Evolutionary conservation across 2,888 invertebrate species (phyloP).

Genomic region (Drosophila flavopinicola): DNA sequence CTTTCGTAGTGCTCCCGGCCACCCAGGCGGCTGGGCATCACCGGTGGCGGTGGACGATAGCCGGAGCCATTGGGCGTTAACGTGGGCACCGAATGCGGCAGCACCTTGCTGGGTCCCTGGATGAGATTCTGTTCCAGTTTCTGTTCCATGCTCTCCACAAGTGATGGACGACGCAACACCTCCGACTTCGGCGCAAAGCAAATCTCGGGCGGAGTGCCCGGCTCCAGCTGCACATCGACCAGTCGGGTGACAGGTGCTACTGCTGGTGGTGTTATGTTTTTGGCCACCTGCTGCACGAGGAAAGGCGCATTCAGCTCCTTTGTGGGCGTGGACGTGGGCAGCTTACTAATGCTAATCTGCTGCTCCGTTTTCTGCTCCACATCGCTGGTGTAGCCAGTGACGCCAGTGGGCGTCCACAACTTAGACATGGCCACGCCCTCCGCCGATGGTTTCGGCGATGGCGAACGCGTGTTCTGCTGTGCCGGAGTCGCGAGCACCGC

Average conservation of each 20-base stretch:
- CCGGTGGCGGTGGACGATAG: slow-evolving; percentile 85
- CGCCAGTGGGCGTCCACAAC: slow-evolving; percentile 86
- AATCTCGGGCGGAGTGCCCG: slow-evolving; percentile 89
- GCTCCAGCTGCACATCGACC: slow-evolving; percentile 86
- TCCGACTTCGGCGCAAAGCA: slow-evolving; percentile 86
- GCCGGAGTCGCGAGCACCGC: slow-evolving; percentile 78
- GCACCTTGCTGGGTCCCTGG: slow-evolving; percentile 85
- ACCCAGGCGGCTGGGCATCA: slow-evolving; percentile 86
- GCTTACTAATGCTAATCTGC: slow-evolving; percentile 34
- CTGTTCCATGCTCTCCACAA: slow-evolving; percentile 86
- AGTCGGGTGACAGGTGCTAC: slow-evolving; percentile 79
- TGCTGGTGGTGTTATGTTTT: slow-evolving; percentile 67
- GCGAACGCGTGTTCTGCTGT: slow-evolving; percentile 81
- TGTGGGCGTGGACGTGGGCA: slow-evolving; percentile 69
- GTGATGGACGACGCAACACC: slow-evolving; percentile 85
- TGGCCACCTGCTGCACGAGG: slow-evolving; percentile 84
- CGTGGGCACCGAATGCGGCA: slow-evolving; percentile 86
- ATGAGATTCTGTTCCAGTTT: slow-evolving; percentile 85
- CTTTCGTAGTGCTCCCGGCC: slow-evolving; percentile 86
- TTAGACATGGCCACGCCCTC: slow-evolving; percentile 89
- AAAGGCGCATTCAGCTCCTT: slow-evolving; percentile 85
- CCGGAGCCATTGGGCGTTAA: slow-evolving; percentile 85
- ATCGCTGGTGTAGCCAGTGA: slow-evolving; percentile 70
- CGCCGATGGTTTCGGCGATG: slow-evolving; percentile 87
- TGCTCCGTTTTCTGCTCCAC: slow-evolving; percentile 60